Evolutionary conservation across 1,140 invertebrate genomes (phyloP), one percentile per base, ranked within the genome.

Genomic region (Alviniconcha marisindica): DNA sequence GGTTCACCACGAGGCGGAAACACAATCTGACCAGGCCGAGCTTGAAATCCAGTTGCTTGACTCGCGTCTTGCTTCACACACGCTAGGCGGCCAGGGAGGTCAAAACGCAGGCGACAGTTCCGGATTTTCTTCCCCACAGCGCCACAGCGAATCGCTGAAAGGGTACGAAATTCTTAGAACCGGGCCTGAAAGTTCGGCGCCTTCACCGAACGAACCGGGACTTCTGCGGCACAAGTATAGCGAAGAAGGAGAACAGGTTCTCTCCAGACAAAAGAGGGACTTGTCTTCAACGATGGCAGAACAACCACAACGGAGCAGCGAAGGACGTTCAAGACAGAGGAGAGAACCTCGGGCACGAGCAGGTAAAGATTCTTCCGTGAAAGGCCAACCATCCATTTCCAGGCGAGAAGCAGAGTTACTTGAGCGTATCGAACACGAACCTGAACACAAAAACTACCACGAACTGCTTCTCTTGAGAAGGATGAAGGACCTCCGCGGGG

Each of bases 371-470:
- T n/a, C n/a, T n/a, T n/a, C n/a, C n/a, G n/a, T n/a, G n/a, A n/a
- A n/a, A n/a, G n/a, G n/a, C n/a, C n/a, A n/a, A n/a, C n/a, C n/a
- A n/a, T n/a, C n/a, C n/a, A n/a, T 66, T 10, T 66, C 63, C 28
- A 33, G 36, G 36, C 63, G 18, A 33, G 63, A 66, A 33, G 63
- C 63, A 33, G 63, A 5, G n/a, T 33, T 66, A 12, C 63, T 0
- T 28, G 63, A 66, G 63, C 63, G 63, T 2, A 28, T 28, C 63
- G 7, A 33, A 21, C 63, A 66, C n/a, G n/a, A 31, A 66, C 69
- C 69, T 14, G 69, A 71, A 71, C 69, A 71, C 69, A 38, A 40
- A 28, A 10, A 36, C 31, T 71, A 71, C 69, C 7, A 71, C 36
- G 69, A 71, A 38, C 33, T 40, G 18, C 69, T 71, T 5, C 69